phyloP scores from a whole-genome alignment of 2,888 invertebrate genomes.

The Cephus nigrinus region DNA sequence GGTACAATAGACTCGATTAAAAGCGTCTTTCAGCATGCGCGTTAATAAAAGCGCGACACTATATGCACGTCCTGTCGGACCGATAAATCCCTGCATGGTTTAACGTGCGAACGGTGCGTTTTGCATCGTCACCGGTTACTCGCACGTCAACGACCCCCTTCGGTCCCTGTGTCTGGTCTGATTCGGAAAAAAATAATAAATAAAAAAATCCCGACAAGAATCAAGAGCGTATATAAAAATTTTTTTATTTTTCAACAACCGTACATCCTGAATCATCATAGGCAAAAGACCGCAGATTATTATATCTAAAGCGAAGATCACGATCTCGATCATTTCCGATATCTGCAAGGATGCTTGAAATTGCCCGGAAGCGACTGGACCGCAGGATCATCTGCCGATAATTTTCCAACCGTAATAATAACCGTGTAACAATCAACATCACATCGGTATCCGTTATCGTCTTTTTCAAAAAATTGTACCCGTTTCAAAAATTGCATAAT shows the following conservation, averaged over 20 bases:
- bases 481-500: no score
- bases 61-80: background rate
- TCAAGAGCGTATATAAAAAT: background rate
- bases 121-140: background rate
- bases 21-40: conserved; percentile 12
- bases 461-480: no score
- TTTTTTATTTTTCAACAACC: background rate
- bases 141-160: background rate
- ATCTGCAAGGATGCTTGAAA: background rate
- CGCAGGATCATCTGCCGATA: background rate
- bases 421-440: no score
- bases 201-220: background rate
- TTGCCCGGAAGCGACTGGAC: background rate
- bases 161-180: background rate
- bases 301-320: background rate
- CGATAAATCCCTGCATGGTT: background rate
- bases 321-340: background rate
- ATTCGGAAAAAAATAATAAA: background rate
- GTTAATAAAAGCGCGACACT: background rate
- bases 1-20: conserved; percentile 34
- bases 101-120: background rate
- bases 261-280: background rate
- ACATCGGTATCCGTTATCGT: no score
- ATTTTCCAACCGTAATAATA: background rate
- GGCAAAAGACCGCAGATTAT: background rate